phyloP scores from a whole-genome alignment of 2,888 invertebrate species.

The Boloria euphrosyne region DNA sequence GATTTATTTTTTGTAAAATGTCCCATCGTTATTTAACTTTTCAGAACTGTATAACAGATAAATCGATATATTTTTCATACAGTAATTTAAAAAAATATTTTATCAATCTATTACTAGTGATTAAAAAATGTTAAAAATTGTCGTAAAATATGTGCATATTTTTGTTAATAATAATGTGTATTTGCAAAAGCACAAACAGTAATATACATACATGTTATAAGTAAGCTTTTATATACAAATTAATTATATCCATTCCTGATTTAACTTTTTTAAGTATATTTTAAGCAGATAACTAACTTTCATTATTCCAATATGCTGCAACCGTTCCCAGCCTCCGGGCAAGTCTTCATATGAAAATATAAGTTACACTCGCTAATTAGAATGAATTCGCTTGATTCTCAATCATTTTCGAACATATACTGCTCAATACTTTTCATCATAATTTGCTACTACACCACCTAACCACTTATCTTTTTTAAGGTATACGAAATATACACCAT shows the following conservation, averaged over 20 bases:
- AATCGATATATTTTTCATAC: constrained; percentile 18
- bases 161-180: no score
- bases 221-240: no score
- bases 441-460: not conserved
- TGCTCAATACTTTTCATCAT: constrained; percentile 33
- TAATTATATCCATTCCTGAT: not conserved
- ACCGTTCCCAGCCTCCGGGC: constrained; percentile 49
- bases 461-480: constrained; percentile 2
- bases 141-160: no score
- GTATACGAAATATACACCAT: not conserved
- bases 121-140: no score
- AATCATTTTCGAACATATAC: constrained; percentile 58
- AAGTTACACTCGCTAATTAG: constrained; percentile 64
- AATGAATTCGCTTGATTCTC: constrained; percentile 66
- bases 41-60: constrained; percentile 11
- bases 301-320: constrained; percentile 35
- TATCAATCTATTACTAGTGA: no score
- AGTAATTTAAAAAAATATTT: not conserved
- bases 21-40: constrained; percentile 40
- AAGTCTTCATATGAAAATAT: constrained; percentile 56
- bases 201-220: no score
- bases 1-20: constrained; percentile 59
- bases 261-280: not conserved
- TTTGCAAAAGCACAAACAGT: no score
- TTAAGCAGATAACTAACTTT: constrained; percentile 36